Percentiles rank a stretch among this genome's conserved stretches.
Evolutionary conservation across 2,113 vertebrate species (phyloP).

Genomic region (Podarcis raffonei): DNA sequence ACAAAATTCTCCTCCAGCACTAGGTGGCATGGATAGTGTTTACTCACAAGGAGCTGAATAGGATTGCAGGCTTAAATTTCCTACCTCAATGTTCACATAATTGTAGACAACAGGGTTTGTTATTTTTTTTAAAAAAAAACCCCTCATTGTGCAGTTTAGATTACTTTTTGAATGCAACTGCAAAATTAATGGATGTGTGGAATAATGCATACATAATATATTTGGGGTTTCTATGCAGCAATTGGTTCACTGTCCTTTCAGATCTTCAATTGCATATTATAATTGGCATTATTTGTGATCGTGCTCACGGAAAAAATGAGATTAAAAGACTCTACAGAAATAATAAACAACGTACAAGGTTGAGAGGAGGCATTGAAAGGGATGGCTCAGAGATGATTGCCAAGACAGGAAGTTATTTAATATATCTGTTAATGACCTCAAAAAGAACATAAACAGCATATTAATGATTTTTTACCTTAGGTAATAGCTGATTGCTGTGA

Average conservation of each 20-base stretch:
- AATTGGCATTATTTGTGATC: conserved; percentile 33
- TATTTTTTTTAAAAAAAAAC: background rate
- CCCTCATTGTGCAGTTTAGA: conserved; percentile 46
- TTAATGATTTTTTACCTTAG: conserved; percentile 43
- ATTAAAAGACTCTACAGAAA: conserved; percentile 24
- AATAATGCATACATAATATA: conserved; percentile 36
- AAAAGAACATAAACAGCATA: conserved; percentile 38
- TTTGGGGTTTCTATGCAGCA: conserved; percentile 43
- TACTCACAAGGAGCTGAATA: background rate
- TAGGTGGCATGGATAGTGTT: no score
- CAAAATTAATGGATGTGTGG: conserved; percentile 48
- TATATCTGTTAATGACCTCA: conserved; percentile 37
- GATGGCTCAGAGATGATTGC: conserved; percentile 33
- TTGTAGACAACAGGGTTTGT: conserved; percentile 25
- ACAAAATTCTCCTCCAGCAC: background rate
- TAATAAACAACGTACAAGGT: background rate
- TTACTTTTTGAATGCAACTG: conserved; percentile 51
- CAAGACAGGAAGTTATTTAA: conserved; percentile 40
- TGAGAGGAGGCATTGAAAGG: conserved; percentile 24
- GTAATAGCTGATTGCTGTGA: conserved; percentile 25
- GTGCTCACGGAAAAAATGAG: background rate
- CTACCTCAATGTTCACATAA: conserved; percentile 18
- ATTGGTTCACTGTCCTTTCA: conserved; percentile 31
- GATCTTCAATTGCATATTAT: conserved; percentile 43
- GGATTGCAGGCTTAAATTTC: conserved; percentile 34